Base-by-base conservation (phyloP, 2,888 invertebrate species). In the Drosophila melanosoma region DNA sequence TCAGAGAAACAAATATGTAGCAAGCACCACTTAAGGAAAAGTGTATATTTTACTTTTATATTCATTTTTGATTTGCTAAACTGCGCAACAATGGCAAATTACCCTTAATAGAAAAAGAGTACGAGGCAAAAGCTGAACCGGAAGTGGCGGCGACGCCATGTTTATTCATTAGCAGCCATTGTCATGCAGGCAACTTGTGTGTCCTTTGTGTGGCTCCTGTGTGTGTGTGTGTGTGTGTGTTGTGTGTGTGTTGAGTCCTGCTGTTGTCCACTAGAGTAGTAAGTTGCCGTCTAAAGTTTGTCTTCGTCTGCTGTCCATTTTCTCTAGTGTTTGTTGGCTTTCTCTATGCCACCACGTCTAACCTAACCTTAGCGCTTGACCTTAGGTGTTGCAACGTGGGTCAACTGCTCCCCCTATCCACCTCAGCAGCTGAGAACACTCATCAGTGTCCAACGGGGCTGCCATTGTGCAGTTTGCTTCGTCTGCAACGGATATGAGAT, bases 141-240 rank as follows among this genome's bases (percentile, higher is more conserved):
- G 86, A 87, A 87, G 79, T 87, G 61, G 66, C 59, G 42, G 69
- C 62, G 75, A 74, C 82, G 79, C 79, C 88, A 79, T 84, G 84
- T 84, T 79, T 88, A 88, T 87, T 87, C 87, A 87, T 87, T 88
- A 87, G 87, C 65, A 71, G 78, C 74, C 86, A 88, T 88, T 86
- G 87, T 88, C 60, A 56, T 67, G 49, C 62, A 59, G 35, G 63
- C 62, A 68, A 69, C 72, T 51, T 64, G 60, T 57, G 51, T 52
- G 62, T 62, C 29, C 45, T 57, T 26, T 56, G 38, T 38, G 54
- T 6, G 29, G 2, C 29, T 56, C n/a, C 32, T 12, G 26, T 36
- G 40, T 57, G 20, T 20, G 40, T 12, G 26, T 36, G 40, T 57
- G 20, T 20, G 40, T 6, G 11, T 3, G 49, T 56, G 11, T 12